Evolutionary conservation across 92 coral and sea anemone species (phyloP), one percentile per base, ranked within the genome.

Genomic region (Palythoa caribaeorum): DNA sequence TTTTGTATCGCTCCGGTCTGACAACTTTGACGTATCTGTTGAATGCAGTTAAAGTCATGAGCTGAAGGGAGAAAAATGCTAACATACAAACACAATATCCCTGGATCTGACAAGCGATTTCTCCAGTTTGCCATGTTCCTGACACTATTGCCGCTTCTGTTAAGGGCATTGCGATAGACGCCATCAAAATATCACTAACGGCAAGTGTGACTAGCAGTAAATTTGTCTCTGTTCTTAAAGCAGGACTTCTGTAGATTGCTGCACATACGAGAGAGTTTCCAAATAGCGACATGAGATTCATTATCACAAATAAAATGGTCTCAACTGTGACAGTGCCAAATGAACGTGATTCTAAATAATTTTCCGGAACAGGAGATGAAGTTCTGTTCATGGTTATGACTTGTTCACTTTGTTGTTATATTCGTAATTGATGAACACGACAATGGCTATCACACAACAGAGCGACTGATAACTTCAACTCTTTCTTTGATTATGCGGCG

Each of bases 61-160:
- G 84, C 37, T 95, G 98, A 15, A 95, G 94, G 12, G 98, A 93
- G 44, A 93, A 90, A 89, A 95, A 95, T 17, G 94, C 96, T 44
- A 95, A 89, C 48, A 93, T 78, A 38, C 71, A 89, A 15, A 93
- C 90, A 40, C 86, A 54, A 40, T 93, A 95, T 38, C 98, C 98
- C 77, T 95, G 98, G 57, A 95, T 80, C 75, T 95, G 98, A 74
- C 98, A 95, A 35, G 76, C 81, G 5, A 86, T n/a, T n/a, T 77
- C 73, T n/a, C 98, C 94, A 52, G 88, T 91, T 6, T 87, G 89
- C 98, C 98, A 95, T 21, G 15, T 16, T 21, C 91, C 94, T 9
- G 86, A 48, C 1, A 90, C 80, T 0, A 93, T 83, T 2, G 94
- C 87, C 36, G 91, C 92, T 17, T 88, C 81, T 3, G 90, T 88